Percentiles rank a stretch among this genome's conserved stretches.
phyloP scores from a whole-genome alignment of 2,113 vertebrate species.

The Syngnathus typhle region DNA sequence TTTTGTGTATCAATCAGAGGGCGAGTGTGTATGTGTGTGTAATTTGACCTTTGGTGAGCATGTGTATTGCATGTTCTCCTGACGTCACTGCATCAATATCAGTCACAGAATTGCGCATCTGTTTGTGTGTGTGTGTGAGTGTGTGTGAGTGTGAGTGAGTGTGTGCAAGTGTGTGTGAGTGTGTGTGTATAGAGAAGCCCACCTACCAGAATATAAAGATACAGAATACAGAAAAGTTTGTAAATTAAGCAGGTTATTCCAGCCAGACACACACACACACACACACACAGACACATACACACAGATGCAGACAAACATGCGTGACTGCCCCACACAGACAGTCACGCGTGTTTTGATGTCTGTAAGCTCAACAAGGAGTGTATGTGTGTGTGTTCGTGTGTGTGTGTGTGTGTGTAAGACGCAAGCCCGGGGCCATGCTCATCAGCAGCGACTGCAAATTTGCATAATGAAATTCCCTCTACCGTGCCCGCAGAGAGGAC shows the following conservation, averaged over 20 bases:
- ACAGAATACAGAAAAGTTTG: too few relatives aligned
- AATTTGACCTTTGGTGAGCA: conserved; percentile 48
- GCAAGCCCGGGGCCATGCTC: conserved; percentile 58
- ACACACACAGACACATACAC: too few relatives aligned
- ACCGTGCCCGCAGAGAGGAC: conserved; percentile 49
- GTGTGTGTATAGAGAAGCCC: background rate
- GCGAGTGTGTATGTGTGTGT: conserved; percentile 14
- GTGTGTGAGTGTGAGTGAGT: too few relatives aligned
- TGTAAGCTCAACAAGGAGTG: conserved; percentile 4
- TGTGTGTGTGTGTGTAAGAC: conserved; percentile 30
- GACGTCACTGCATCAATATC: background rate
- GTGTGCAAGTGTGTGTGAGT: conserved; percentile 5
- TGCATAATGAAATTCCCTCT: conserved; percentile 66
- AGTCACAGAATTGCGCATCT: background rate
- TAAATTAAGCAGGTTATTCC: too few relatives aligned
- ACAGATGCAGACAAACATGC: conserved; percentile 37
- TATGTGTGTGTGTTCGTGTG: conserved; percentile 28
- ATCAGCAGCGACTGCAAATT: conserved; percentile 61
- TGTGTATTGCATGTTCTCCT: background rate
- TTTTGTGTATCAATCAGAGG: conserved; percentile 29
- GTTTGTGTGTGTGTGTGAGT: too few relatives aligned
- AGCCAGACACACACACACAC: too few relatives aligned
- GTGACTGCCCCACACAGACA: conserved; percentile 42
- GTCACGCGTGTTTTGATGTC: conserved; percentile 48
- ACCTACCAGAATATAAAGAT: background rate